These are phyloP conservation scores for Montipora foliosa DNA, from an alignment of 64 coral and sea anemone species.

Conservation along the genomic window DNA sequence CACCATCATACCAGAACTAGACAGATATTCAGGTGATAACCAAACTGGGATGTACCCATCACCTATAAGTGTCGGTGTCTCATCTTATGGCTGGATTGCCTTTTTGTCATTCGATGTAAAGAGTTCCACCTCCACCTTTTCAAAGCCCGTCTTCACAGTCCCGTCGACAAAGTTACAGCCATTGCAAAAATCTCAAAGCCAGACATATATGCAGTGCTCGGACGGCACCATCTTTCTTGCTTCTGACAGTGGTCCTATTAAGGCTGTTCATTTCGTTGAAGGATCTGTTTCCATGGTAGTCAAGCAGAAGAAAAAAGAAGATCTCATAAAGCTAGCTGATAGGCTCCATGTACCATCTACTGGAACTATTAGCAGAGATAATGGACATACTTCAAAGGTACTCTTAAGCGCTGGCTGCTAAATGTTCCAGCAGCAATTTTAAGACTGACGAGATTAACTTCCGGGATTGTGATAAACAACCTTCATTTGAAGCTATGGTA, in stretches of 20 bases:
- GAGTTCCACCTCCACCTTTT: constrained; percentile 18
- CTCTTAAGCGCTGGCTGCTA: too few relatives aligned
- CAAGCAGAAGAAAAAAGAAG: too few relatives aligned
- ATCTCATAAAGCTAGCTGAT: too few relatives aligned
- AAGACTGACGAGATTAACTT: constrained; percentile 36
- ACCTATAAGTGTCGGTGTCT: constrained; percentile 46
- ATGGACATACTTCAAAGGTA: too few relatives aligned
- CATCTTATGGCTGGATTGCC: constrained; percentile 62
- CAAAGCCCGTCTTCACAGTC: constrained; percentile 67
- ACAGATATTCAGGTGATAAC: constrained; percentile 61
- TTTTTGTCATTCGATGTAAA: constrained; percentile 66
- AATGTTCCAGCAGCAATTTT: background rate
- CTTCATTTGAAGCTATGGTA: background rate
- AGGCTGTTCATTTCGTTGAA: background rate
- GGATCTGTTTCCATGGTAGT: too few relatives aligned
- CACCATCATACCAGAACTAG: constrained; percentile 77
- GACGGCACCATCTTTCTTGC: constrained; percentile 15
- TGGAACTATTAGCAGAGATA: too few relatives aligned
- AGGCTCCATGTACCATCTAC: too few relatives aligned
- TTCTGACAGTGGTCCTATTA: background rate
- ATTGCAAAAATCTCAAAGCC: constrained; percentile 39
- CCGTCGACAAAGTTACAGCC: constrained; percentile 42
- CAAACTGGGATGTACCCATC: constrained; percentile 64
- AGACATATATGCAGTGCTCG: constrained; percentile 41
- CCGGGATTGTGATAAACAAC: constrained; percentile 43